phyloP scores from a whole-genome alignment of 1,140 invertebrate genomes.

The Helicoverpa zea region DNA sequence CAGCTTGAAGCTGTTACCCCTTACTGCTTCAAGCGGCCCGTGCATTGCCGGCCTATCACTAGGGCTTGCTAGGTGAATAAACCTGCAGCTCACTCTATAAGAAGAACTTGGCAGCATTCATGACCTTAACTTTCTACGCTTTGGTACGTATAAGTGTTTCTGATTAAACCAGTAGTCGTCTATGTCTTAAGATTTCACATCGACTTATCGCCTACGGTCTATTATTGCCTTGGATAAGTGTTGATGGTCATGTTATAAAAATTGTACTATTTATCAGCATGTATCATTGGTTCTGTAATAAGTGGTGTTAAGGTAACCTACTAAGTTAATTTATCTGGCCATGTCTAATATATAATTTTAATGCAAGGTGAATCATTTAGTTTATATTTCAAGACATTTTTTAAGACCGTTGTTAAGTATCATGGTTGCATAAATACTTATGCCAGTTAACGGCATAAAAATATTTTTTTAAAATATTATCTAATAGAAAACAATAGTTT shows the following conservation, averaged over 20 bases:
- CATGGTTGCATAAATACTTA: background rate
- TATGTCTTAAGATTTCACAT: slow-evolving; percentile 16
- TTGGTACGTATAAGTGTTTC: background rate
- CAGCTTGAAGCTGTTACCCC: too few species aligned
- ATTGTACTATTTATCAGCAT: too few species aligned
- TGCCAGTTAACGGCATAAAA: background rate
- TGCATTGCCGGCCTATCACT: too few species aligned
- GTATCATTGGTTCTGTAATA: too few species aligned
- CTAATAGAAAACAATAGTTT: too few species aligned
- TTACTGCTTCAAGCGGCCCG: too few species aligned
- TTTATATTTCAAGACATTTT: too few species aligned
- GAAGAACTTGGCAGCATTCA: background rate
- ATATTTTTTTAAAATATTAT: background rate
- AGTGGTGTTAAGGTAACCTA: background rate
- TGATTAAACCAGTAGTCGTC: background rate
- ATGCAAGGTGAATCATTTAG: too few species aligned
- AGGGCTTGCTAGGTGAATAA: too few species aligned
- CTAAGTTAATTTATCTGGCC: background rate
- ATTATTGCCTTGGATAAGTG: background rate
- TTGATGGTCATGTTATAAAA: background rate
- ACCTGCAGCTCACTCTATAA: too few species aligned
- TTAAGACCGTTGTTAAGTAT: too few species aligned
- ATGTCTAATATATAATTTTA: background rate
- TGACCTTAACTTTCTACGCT: background rate
- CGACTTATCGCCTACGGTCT: background rate